These are phyloP conservation scores for Mormyrus proboscirostris DNA, from an alignment of 2,797 vertebrate species.

Conservation along the genomic window DNA sequence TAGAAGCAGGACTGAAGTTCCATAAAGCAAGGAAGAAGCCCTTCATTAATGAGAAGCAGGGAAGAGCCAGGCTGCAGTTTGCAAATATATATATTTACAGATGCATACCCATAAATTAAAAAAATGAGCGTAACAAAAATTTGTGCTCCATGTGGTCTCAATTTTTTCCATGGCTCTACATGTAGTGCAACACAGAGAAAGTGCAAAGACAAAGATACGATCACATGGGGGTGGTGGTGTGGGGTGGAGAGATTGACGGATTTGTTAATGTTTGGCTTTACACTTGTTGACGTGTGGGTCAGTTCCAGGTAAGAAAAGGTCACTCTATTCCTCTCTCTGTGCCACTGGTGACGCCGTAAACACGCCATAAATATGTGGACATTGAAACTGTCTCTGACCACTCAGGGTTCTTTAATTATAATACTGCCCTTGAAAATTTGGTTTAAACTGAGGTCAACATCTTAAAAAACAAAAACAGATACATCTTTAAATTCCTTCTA, in stretches of 20 bases:
- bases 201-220: background rate
- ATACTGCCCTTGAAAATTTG: background rate
- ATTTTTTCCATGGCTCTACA: background rate
- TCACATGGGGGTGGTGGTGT: background rate
- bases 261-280: conserved; percentile 7
- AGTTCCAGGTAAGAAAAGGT: conserved; percentile 1
- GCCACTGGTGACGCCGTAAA: background rate
- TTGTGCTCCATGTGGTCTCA: background rate
- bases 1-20: background rate
- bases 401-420: background rate
- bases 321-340: background rate
- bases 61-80: background rate
- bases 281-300: background rate
- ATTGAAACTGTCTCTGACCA: background rate
- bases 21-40: background rate
- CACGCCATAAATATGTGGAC: background rate
- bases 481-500: background rate
- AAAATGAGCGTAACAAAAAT: background rate
- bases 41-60: background rate
- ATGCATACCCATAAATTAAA: background rate
- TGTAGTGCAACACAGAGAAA: background rate
- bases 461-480: background rate
- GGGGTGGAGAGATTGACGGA: background rate
- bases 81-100: background rate
- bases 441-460: background rate